phyloP scores from a whole-genome alignment of 2,113 vertebrate genomes.

The Corvus cornix region DNA sequence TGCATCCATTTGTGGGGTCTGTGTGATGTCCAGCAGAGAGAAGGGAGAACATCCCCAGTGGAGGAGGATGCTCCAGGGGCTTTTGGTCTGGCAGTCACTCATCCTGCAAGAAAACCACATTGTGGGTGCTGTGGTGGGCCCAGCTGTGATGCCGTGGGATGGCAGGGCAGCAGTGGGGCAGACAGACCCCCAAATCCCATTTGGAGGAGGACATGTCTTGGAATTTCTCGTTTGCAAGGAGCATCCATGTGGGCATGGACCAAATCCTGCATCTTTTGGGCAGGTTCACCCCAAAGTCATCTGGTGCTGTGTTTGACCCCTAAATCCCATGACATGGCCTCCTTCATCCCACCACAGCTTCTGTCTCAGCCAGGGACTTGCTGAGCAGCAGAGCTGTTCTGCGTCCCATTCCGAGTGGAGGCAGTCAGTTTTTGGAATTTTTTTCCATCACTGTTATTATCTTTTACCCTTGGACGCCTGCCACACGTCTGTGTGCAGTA shows the following conservation, averaged over 20 bases:
- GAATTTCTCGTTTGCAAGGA: fast-evolving
- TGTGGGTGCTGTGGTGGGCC: background rate
- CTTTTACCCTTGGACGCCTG: background rate
- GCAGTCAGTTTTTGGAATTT: background rate
- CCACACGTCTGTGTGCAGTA: fast-evolving
- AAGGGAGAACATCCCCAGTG: fast-evolving
- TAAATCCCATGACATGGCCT: fast-evolving
- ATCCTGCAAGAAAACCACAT: fast-evolving
- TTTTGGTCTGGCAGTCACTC: background rate
- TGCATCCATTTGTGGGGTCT: fast-evolving
- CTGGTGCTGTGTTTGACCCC: background rate
- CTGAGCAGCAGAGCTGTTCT: background rate
- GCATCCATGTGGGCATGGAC: fast-evolving
- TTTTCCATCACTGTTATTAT: background rate
- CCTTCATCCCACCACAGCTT: background rate
- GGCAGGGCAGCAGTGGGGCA: background rate
- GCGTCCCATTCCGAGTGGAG: fast-evolving
- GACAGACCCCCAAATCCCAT: background rate
- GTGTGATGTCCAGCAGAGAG: background rate
- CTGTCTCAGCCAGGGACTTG: background rate
- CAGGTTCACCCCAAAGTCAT: fast-evolving
- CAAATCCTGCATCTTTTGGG: background rate
- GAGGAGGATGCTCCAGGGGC: background rate
- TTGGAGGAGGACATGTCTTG: fast-evolving
- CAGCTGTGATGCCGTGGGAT: background rate